phyloP scores from a whole-genome alignment of 2,113 vertebrate genomes.

The Sylvietta virens region DNA sequence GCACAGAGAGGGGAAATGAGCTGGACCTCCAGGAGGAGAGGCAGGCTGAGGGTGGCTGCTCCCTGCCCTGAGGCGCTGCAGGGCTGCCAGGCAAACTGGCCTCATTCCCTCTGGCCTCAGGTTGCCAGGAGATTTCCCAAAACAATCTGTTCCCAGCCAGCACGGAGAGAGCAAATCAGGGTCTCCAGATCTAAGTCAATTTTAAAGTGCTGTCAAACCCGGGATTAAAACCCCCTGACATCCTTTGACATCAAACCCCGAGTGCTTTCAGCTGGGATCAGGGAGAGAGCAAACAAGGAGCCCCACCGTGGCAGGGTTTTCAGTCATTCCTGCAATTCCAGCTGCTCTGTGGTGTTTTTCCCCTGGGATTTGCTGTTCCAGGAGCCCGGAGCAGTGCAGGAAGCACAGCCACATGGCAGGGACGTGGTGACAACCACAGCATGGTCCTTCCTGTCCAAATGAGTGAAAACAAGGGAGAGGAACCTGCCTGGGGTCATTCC shows the following conservation, averaged over 20 bases:
- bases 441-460: neutral
- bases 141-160: neutral
- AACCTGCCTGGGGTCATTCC: neutral
- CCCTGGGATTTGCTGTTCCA: neutral
- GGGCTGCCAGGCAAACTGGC: neutral
- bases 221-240: neutral
- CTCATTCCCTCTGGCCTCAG: neutral
- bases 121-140: neutral
- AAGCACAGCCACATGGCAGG: fast-evolving
- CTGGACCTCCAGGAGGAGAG: neutral
- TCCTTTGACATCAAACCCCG: neutral
- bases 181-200: neutral
- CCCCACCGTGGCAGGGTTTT: neutral
- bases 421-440: neutral
- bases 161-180: neutral
- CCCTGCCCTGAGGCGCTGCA: neutral
- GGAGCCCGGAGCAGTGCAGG: neutral
- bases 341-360: neutral
- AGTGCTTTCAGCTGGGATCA: neutral
- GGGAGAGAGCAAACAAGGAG: neutral
- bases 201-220: neutral
- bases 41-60: neutral
- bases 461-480: neutral
- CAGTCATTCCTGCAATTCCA: neutral
- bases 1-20: neutral